Evolutionary conservation across 2,888 invertebrate genomes (phyloP).

Genomic region (Eilema caniola): DNA sequence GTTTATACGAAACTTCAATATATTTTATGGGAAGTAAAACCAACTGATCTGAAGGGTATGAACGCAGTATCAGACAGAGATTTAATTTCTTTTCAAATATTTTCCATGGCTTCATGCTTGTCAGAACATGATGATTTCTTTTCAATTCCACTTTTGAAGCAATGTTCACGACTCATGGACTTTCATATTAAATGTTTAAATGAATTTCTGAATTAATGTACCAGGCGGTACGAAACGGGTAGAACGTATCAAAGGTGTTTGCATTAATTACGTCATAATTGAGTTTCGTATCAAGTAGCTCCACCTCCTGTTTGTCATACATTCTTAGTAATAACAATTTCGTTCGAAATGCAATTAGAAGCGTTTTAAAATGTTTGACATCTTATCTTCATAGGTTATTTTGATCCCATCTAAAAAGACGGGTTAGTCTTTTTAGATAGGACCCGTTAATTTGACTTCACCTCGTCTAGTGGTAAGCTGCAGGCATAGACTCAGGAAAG

Average conservation of each 20-base stretch:
- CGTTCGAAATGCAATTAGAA: not conserved
- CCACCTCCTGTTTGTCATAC: constrained; percentile 24
- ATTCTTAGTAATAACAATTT: constrained; percentile 16
- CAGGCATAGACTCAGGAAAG: no score
- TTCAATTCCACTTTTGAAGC: not conserved
- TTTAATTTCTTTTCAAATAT: not conserved
- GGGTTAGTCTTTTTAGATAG: no score
- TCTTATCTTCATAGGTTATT: not conserved
- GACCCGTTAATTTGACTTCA: no score
- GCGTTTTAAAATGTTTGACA: not conserved
- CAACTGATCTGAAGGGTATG: not conserved
- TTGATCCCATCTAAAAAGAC: not conserved
- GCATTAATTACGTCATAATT: constrained; percentile 41
- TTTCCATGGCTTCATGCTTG: not conserved
- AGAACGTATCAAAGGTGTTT: constrained; percentile 33
- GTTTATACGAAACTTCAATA: no score
- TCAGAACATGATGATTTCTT: not conserved
- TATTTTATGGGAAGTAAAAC: not conserved
- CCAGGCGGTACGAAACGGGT: constrained; percentile 33
- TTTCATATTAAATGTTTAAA: constrained; percentile 31
- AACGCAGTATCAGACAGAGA: not conserved
- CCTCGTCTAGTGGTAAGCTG: no score
- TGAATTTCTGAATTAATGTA: constrained; percentile 40
- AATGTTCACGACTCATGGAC: not conserved
- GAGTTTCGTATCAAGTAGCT: constrained; percentile 29